Base-by-base conservation (phyloP, 2,888 invertebrate genomes). In the Tiliacea citrago region DNA sequence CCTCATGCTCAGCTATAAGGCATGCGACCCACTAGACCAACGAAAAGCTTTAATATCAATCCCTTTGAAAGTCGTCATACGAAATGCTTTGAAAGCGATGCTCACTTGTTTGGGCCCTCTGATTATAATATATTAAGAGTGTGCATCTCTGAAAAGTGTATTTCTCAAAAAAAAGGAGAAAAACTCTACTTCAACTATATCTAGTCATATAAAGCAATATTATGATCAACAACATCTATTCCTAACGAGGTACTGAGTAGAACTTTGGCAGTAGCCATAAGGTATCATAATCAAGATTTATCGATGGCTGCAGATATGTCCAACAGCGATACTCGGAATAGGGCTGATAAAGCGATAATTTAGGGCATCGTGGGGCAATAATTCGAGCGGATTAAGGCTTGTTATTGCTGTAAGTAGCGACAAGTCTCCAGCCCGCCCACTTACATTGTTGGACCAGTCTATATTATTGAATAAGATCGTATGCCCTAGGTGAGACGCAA, bases 371-470 rank as follows among this genome's bases (percentile, higher is more conserved):
- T 57, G 57, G 60, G 51, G 68, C 84, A 81, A 82, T 82, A 82
- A 84, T 81, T 82, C 63, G 81, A 82, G 29, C 68, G 82, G 81
- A 82, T 82, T 86, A 85, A 79, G 74, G 66, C 85, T 84, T 86
- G 82, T 79, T 76, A 86, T 68, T 74, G 77, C 62, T 49, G 71
- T 78, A 80, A 85, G 81, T 79, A 76, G 72, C 73, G 68, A 72
- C 80, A 73, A 79, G 74, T 76, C 74, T 61, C 65, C 75, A 45
- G 70, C 66, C 77, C 85, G 73, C 85, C 85, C 77, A 85, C 86
- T 29, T 12, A 47, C 73, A 80, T 79, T 82, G 71, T 79, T 79
- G 61, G 29, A 68, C 75, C 62, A 61, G 70, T 70, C 77, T 75
- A 62, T 73, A 69, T 76, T 84, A 84, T 84, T 82, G 58, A 82